phyloP scores from a whole-genome alignment of 2,888 invertebrate genomes.

The Andrena fulva region DNA sequence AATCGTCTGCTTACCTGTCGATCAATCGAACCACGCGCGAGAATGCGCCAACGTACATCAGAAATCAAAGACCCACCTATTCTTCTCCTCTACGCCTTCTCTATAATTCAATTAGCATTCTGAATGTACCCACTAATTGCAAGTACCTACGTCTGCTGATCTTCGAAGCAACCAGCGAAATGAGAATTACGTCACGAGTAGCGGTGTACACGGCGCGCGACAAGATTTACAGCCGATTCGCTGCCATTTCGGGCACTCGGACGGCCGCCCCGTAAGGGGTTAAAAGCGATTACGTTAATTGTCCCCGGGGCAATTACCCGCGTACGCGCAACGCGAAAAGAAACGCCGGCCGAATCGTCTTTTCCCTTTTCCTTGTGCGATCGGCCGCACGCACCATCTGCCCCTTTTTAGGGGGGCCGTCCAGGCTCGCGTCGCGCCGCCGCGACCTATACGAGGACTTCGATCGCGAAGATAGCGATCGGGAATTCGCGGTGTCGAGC shows the following conservation, averaged over 20 bases:
- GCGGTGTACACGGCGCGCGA: not conserved
- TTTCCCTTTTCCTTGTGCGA: conserved; percentile 38
- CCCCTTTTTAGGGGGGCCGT: conserved; percentile 19
- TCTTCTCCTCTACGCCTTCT: not conserved
- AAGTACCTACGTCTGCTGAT: not conserved
- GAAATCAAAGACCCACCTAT: not conserved
- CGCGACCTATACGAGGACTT: conserved; percentile 31
- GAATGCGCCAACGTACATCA: not conserved
- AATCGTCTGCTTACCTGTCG: not conserved
- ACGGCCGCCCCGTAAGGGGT: conserved; percentile 26
- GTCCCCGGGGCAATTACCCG: conserved; percentile 39
- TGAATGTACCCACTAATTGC: no score
- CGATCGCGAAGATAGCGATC: conserved; percentile 59
- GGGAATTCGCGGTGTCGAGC: conserved; percentile 53
- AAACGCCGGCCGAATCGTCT: conserved; percentile 19
- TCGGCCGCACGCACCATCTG: conserved; percentile 18
- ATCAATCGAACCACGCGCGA: conserved; percentile 22
- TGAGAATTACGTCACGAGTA: not conserved
- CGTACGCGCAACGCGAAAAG: conserved; percentile 22
- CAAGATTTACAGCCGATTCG: conserved; percentile 43
- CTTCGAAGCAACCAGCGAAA: not conserved
- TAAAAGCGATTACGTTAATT: conserved; percentile 55
- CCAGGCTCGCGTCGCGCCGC: conserved; percentile 35
- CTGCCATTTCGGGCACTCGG: not conserved
- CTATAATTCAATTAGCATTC: not conserved